Conservation (phyloP, 1,140 invertebrate genomes). For the Odontomachus brunneus region DNA sequence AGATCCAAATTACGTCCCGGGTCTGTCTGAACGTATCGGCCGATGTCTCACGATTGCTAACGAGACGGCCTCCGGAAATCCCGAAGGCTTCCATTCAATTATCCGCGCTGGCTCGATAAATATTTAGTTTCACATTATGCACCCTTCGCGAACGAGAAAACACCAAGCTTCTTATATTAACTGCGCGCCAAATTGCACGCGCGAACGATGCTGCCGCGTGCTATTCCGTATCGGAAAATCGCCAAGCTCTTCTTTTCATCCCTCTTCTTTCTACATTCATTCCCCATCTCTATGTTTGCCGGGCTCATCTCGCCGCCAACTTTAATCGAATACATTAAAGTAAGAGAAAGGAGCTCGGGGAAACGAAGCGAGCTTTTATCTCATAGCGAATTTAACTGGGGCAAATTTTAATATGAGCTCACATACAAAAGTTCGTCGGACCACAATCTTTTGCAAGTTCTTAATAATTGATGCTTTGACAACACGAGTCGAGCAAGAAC, state of each 20-base stretch:
- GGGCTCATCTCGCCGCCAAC: no score
- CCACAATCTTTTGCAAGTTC: no score
- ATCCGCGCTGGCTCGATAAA: constrained; percentile 37
- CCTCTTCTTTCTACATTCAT: neutral
- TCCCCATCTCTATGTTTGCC: neutral
- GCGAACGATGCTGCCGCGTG: neutral
- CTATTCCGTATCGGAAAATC: neutral
- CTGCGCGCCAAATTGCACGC: neutral
- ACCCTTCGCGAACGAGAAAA: constrained; percentile 20
- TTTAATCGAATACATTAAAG: constrained; percentile 9
- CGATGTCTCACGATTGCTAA: neutral
- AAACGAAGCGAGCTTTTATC: no score
- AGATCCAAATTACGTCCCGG: no score
- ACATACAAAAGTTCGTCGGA: no score
- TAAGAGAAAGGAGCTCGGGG: neutral
- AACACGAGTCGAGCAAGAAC: no score
- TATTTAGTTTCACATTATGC: constrained; percentile 63
- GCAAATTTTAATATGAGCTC: no score
- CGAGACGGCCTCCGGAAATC: neutral
- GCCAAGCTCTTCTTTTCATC: constrained; percentile 4
- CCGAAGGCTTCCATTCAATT: constrained; percentile 47
- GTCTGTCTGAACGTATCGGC: no score
- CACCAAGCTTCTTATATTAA: neutral
- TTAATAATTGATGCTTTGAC: no score
- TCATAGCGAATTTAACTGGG: no score